Conservation (phyloP, 1,140 invertebrate genomes). For the Ceratina calcarata region DNA sequence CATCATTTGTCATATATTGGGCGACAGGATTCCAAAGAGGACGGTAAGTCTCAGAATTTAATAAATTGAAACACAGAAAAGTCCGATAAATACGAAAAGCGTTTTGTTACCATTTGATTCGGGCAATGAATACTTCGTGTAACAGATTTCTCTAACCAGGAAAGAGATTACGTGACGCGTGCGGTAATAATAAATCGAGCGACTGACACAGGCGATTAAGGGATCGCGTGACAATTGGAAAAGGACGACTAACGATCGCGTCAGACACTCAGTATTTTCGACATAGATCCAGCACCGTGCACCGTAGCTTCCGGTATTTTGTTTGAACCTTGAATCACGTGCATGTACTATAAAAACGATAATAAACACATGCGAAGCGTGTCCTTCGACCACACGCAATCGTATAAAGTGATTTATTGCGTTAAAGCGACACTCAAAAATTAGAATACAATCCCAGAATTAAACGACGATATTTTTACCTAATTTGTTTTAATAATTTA, state of each 20-base stretch:
- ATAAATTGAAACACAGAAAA: too few species aligned
- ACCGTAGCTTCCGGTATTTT: not conserved
- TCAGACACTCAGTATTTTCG: slow-evolving; percentile 14
- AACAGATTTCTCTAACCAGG: too few species aligned
- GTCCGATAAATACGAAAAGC: too few species aligned
- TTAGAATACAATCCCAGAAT: too few species aligned
- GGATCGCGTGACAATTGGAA: slow-evolving; percentile 40
- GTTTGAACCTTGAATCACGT: slow-evolving; percentile 54
- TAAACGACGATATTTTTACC: too few species aligned
- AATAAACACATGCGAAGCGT: not conserved
- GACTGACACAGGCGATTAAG: not conserved
- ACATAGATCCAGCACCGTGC: not conserved
- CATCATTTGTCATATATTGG: slow-evolving; percentile 82
- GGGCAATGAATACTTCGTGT: too few species aligned
- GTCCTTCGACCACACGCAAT: slow-evolving; percentile 49
- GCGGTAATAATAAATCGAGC: slow-evolving; percentile 9
- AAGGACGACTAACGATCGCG: not conserved
- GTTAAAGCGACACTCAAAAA: too few species aligned
- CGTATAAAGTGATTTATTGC: too few species aligned
- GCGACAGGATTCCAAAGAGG: slow-evolving; percentile 85
- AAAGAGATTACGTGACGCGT: slow-evolving; percentile 9
- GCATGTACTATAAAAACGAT: slow-evolving; percentile 34
- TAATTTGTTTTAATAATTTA: too few species aligned
- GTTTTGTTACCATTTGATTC: too few species aligned
- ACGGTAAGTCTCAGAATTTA: slow-evolving; percentile 74